Conservation (phyloP, 2,888 invertebrate species). For the Dione juno region DNA sequence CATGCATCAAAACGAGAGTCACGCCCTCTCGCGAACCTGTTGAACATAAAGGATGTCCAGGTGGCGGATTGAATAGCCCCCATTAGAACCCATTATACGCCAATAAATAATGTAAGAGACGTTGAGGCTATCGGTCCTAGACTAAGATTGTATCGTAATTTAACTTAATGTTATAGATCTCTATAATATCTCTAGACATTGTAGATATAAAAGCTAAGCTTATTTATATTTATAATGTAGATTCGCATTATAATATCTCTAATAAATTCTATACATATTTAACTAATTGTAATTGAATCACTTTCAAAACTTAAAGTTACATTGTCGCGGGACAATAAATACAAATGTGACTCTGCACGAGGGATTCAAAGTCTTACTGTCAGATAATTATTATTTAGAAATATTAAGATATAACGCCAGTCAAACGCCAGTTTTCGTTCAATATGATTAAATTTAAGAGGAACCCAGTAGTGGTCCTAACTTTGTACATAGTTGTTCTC, state of each 20-base stretch:
- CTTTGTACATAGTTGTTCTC: no score
- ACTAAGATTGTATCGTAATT: constrained; percentile 70
- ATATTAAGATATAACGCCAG: no score
- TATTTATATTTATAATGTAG: constrained; percentile 21
- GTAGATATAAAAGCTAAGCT: constrained; percentile 31
- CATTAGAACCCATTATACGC: constrained; percentile 81
- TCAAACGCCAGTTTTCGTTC: no score
- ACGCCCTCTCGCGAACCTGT: constrained; percentile 58
- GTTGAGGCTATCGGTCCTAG: constrained; percentile 69
- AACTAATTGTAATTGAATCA: background rate
- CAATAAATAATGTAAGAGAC: constrained; percentile 81
- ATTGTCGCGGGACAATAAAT: no score
- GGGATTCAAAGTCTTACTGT: no score
- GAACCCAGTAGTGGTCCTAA: no score
- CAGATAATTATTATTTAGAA: no score
- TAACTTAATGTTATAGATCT: constrained; percentile 70
- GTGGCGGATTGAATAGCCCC: constrained; percentile 81
- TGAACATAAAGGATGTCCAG: constrained; percentile 73
- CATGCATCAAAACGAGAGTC: constrained; percentile 56
- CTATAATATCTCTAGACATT: constrained; percentile 58
- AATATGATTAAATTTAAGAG: no score
- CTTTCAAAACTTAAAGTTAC: no score
- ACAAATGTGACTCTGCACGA: no score
- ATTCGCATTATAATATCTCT: background rate
- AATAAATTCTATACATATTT: background rate